Evolutionary conservation across 2,888 invertebrate species (phyloP).

Genomic region (Cerceris ruficornis): DNA sequence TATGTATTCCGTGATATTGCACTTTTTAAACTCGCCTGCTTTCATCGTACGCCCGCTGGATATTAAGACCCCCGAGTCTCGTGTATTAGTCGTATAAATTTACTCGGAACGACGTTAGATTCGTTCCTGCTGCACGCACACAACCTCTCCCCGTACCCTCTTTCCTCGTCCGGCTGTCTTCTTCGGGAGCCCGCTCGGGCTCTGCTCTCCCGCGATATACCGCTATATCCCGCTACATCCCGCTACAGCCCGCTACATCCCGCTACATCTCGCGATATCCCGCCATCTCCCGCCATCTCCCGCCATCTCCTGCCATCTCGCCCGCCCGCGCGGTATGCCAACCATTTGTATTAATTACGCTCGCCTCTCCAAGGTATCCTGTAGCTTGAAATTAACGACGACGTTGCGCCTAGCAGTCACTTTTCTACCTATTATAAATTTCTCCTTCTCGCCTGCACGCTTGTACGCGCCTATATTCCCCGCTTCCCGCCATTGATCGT

Average conservation of each 20-base stretch:
- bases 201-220: neutral
- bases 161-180: neutral
- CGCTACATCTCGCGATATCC: neutral
- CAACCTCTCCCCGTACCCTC: constrained; percentile 29
- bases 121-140: constrained; percentile 56
- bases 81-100: constrained; percentile 79
- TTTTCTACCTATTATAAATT: constrained; percentile 7
- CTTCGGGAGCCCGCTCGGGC: neutral
- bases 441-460: constrained; percentile 15
- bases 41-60: constrained; percentile 69
- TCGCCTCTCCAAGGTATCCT: constrained; percentile 40
- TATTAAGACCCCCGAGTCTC: constrained; percentile 75
- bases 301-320: constrained; percentile 31
- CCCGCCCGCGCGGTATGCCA: constrained; percentile 42
- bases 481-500: too few relatives aligned
- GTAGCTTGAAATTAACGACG: constrained; percentile 51
- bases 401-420: constrained; percentile 19
- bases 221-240: too few relatives aligned
- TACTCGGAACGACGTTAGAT: constrained; percentile 68
- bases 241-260: neutral
- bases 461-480: neutral
- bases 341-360: constrained; percentile 64
- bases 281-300: neutral
- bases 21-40: constrained; percentile 76
- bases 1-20: constrained; percentile 80